Base-by-base conservation (phyloP, 2,888 invertebrate species). In the Dermolepida albohirtum region DNA sequence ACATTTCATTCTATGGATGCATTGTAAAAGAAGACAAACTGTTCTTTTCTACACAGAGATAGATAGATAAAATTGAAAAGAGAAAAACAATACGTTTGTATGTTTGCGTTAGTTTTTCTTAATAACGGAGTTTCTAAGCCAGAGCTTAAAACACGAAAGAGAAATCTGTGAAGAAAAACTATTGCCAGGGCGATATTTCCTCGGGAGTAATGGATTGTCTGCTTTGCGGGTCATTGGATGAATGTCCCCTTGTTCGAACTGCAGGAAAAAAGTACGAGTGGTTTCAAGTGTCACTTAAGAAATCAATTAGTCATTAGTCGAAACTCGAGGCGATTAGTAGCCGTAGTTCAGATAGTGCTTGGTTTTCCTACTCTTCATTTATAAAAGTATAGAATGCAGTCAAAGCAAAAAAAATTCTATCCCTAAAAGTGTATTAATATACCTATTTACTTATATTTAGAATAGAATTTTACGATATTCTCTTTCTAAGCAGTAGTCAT, bases 241-340 rank as follows among this genome's bases (percentile, higher is more conserved):
- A 44, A 14, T 14, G 44, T 44, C 44, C 44, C 43, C 44, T 44
- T 44, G 49, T 49, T 22, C 17, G 17, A 22, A 17, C 7, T 17
- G 49, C 22, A 49, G 17, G 22, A 11, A 17, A n/a, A 49, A 49
- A 49, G 16, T 11, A n/a, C 2, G 11, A 49, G 10, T 14, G 47
- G 16, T 5, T 49, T 10, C 10, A 11, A 22, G 22, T n/a, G 49
- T 49, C 49, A 49, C 49, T 49, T 49, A 49, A 16, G 49, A 49
- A 49, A 49, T 49, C 49, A 49, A 49, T 49, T 49, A 49, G 49
- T 49, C 49, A 49, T 49, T 49, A 49, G 49, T 49, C 49, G 17
- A 49, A 49, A 49, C 22, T 49, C 49, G 8, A 49, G 49, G 11
- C 49, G 49, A 49, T 49, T 49, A 49, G 49, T 8, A 16, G 10